phyloP scores from a whole-genome alignment of 2,888 invertebrate species.

The Tipula vernalis region DNA sequence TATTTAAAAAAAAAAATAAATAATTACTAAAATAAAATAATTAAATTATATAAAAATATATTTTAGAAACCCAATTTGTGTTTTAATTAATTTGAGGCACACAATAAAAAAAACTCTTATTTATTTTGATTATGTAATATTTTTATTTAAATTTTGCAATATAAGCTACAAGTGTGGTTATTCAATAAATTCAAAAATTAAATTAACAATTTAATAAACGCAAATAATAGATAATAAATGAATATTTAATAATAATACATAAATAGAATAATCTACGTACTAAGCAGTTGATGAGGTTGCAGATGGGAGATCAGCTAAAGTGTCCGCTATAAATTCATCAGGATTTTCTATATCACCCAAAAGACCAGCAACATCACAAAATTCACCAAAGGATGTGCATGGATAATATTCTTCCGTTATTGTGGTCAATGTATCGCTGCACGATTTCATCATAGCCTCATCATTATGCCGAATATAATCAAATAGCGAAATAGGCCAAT shows the following conservation, averaged over 20 bases:
- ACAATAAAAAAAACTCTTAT: not conserved
- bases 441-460: constrained; percentile 75
- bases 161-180: not conserved
- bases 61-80: not conserved
- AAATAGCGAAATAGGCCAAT: constrained; percentile 82
- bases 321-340: constrained; percentile 29
- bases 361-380: constrained; percentile 78
- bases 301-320: constrained; percentile 26
- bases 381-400: constrained; percentile 81
- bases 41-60: not conserved
- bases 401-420: constrained; percentile 84
- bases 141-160: not conserved
- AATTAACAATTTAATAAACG: not conserved
- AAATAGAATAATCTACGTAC: not conserved
- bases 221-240: not conserved
- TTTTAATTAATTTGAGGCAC: not conserved
- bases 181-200: not conserved
- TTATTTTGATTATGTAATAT: not conserved
- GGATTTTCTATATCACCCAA: constrained; percentile 32
- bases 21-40: not conserved
- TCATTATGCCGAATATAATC: constrained; percentile 92
- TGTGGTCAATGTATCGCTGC: constrained; percentile 65
- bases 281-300: not conserved
- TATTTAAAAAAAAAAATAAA: not conserved
- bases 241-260: not conserved